phyloP scores from a whole-genome alignment of 2,888 invertebrate species.

The Campoplex nolae region DNA sequence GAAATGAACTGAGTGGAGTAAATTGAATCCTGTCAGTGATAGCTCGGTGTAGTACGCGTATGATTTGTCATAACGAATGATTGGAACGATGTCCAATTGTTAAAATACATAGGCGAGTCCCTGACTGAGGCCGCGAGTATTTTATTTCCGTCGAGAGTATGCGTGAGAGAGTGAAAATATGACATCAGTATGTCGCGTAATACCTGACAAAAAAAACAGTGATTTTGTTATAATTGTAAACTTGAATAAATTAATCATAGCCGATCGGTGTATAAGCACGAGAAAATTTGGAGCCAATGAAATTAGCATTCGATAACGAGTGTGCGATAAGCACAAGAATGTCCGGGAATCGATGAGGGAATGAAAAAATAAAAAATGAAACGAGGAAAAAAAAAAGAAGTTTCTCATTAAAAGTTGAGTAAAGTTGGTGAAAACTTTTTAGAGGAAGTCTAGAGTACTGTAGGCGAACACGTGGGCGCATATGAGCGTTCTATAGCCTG shows the following conservation, averaged over 20 bases:
- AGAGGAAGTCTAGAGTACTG: slow-evolving; percentile 22
- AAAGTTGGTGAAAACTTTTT: slow-evolving; percentile 33
- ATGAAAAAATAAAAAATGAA: background rate
- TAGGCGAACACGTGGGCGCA: slow-evolving; percentile 49
- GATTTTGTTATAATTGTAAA: background rate
- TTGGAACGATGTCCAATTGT: slow-evolving; percentile 50
- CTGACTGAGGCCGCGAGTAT: background rate
- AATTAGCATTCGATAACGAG: background rate
- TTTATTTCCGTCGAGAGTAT: slow-evolving; percentile 31
- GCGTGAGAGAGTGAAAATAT: slow-evolving; percentile 4
- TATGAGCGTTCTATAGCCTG: slow-evolving; percentile 28
- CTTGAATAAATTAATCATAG: background rate
- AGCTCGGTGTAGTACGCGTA: slow-evolving; percentile 32
- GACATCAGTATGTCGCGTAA: background rate
- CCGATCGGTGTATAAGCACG: background rate
- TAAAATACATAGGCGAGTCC: slow-evolving; percentile 27
- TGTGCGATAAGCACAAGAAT: background rate
- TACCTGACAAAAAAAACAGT: background rate
- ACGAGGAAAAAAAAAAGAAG: background rate
- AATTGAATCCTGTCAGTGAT: slow-evolving; percentile 42
- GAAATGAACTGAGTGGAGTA: slow-evolving; percentile 67
- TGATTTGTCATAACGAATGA: slow-evolving; percentile 52
- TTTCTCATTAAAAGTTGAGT: background rate
- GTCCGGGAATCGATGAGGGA: background rate
- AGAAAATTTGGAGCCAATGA: background rate